A percentile compares a stretch with the other conserved stretches of the same genome.
Evolutionary conservation across 2,113 vertebrate genomes (phyloP).

Genomic region (Ursus arctos): DNA sequence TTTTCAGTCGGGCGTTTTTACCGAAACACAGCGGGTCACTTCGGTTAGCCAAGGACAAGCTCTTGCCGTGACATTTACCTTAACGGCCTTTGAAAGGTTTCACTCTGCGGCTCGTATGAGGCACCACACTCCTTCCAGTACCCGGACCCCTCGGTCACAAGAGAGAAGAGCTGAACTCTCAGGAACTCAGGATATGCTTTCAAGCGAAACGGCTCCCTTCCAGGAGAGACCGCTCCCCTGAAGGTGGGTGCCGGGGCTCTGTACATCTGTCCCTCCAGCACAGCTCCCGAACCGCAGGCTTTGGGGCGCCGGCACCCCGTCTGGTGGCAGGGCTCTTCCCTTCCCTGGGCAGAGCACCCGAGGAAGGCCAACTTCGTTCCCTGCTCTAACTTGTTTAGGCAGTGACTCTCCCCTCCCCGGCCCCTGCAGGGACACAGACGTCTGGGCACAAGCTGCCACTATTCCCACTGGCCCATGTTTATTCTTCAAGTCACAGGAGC

Average conservation of each 20-base stretch:
- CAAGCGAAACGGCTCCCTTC: not conserved
- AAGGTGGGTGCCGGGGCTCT: accelerated
- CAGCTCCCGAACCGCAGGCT: not conserved
- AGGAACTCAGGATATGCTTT: not conserved
- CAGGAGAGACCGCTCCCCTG: not conserved
- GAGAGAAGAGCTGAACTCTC: not conserved
- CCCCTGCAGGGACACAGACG: not conserved
- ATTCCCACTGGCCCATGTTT: not conserved
- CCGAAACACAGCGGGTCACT: not conserved
- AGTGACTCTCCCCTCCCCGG: not conserved
- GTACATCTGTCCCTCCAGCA: accelerated
- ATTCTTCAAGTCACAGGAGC: not conserved
- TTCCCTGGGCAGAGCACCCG: too few species aligned
- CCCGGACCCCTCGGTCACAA: not conserved
- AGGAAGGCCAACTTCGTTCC: not conserved
- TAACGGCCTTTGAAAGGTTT: not conserved
- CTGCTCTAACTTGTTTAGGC: not conserved
- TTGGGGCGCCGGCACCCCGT: accelerated
- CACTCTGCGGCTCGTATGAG: not conserved
- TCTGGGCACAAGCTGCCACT: not conserved
- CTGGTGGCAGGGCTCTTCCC: not conserved
- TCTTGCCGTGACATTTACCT: not conserved
- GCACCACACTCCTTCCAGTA: not conserved
- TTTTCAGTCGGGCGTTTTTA: not conserved
- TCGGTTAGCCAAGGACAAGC: not conserved